phyloP scores from a whole-genome alignment of 2,797 vertebrate species.

The Parambassis ranga region DNA sequence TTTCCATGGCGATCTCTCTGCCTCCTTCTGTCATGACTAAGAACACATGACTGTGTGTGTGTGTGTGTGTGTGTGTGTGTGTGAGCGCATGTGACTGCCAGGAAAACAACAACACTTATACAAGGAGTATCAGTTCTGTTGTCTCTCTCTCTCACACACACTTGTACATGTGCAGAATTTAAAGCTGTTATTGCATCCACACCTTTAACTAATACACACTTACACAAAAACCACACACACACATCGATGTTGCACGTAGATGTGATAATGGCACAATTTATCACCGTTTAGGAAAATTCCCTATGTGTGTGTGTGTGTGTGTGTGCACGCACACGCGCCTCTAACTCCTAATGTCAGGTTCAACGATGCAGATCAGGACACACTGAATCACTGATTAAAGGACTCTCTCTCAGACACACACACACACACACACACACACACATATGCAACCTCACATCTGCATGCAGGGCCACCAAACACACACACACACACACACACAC shows the following conservation, averaged over 20 bases:
- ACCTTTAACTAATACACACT: constrained; percentile 9
- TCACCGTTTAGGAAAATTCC: constrained; percentile 26
- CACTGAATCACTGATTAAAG: constrained; percentile 23
- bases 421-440: not conserved
- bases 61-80: not conserved
- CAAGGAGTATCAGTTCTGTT: not conserved
- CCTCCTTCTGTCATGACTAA: constrained; percentile 55
- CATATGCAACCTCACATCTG: not conserved
- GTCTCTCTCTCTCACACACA: not conserved
- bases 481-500: constrained; percentile 5
- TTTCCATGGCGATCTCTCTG: constrained; percentile 58
- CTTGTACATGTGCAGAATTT: constrained; percentile 5
- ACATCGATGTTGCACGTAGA: not conserved
- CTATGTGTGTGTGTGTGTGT: not conserved
- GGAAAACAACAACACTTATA: not conserved
- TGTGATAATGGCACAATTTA: constrained; percentile 51
- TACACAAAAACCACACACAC: not conserved
- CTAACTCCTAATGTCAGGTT: not conserved
- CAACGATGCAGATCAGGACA: constrained; percentile 10
- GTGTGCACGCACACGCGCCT: not conserved
- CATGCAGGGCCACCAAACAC: not conserved
- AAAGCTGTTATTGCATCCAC: not conserved
- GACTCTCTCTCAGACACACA: not conserved
- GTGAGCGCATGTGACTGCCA: not conserved
- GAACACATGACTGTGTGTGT: constrained; percentile 9